Evolutionary conservation across 2,888 invertebrate species (phyloP).

Genomic region (Epirrita christyi): DNA sequence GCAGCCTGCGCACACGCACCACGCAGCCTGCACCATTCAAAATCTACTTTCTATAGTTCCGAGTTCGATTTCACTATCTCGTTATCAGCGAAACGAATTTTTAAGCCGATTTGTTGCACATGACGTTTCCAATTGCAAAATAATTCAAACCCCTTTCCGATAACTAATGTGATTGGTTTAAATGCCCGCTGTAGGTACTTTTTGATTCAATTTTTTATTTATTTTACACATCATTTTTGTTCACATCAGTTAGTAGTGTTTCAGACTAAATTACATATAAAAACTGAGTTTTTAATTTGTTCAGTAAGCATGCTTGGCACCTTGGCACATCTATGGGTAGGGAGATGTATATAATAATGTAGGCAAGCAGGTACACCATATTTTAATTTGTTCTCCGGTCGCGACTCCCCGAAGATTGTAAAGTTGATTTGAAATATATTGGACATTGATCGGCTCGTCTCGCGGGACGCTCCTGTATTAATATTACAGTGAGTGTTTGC

Average conservation of each 20-base stretch:
- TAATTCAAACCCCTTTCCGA: conserved; percentile 17
- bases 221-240: not conserved
- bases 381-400: conserved; percentile 1
- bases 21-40: conserved; percentile 42
- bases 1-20: conserved; percentile 49
- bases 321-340: too few species aligned
- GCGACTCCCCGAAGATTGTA: conserved; percentile 23
- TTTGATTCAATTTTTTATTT: too few species aligned
- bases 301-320: too few species aligned
- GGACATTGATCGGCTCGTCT: conserved; percentile 19
- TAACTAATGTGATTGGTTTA: conserved; percentile 1
- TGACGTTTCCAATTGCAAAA: conserved; percentile 26
- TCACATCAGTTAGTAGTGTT: not conserved
- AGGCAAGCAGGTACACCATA: not conserved
- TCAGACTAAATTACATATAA: too few species aligned
- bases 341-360: too few species aligned
- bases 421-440: conserved; percentile 30
- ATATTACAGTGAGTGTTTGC: conserved; percentile 25
- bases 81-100: conserved; percentile 42
- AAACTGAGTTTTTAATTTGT: too few species aligned
- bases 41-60: conserved; percentile 46
- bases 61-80: conserved; percentile 60
- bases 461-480: conserved; percentile 27
- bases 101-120: conserved; percentile 32
- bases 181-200: not conserved